Conservation (phyloP, 92 coral and sea anemone species). For the Montipora capitata region DNA sequence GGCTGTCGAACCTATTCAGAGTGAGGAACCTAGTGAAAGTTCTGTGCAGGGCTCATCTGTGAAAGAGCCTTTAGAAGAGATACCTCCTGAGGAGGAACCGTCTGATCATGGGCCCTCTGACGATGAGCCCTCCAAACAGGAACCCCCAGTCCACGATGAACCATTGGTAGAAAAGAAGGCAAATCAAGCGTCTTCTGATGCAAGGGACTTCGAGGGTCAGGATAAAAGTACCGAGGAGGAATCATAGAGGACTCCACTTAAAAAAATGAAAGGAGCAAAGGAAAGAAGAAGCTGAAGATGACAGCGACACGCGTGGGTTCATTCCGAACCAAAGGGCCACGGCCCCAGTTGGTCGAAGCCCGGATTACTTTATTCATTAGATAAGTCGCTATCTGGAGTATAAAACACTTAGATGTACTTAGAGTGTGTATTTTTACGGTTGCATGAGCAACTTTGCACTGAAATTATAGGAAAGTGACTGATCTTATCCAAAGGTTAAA, state of each 20-base stretch:
- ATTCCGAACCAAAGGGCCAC: too few species aligned
- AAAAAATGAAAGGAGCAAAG: not conserved
- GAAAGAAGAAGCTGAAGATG: not conserved
- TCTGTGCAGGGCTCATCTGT: not conserved
- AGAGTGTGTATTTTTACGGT: too few species aligned
- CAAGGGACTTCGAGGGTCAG: not conserved
- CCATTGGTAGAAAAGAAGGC: constrained; percentile 26
- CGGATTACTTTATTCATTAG: too few species aligned
- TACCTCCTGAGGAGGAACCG: constrained; percentile 13
- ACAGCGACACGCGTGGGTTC: too few species aligned
- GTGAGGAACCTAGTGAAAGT: constrained; percentile 16
- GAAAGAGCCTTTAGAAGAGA: not conserved
- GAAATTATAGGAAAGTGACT: too few species aligned
- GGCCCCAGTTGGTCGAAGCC: too few species aligned
- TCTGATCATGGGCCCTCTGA: constrained; percentile 5
- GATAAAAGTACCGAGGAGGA: not conserved
- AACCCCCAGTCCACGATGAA: constrained; percentile 2
- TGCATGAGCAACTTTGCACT: too few species aligned
- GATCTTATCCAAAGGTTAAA: too few species aligned
- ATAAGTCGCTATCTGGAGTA: too few species aligned
- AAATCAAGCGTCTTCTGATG: not conserved
- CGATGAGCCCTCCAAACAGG: constrained; percentile 4
- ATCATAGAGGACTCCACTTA: not conserved
- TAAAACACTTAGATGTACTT: too few species aligned
- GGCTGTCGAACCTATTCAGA: constrained; percentile 2